Conservation (phyloP, 2,888 invertebrate genomes). For the Dilophus febrilis region DNA sequence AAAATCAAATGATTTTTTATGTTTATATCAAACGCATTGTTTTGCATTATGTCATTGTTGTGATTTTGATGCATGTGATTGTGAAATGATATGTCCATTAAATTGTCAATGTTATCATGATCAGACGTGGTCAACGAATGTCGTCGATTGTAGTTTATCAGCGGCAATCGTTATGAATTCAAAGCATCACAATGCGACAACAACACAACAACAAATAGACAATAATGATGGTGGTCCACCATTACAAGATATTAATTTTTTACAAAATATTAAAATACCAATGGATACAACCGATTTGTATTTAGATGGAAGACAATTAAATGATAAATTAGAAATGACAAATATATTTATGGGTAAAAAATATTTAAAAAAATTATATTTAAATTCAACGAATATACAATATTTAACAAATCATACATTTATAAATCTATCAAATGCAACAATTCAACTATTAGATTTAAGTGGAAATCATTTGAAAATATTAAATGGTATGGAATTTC, state of each 20-base stretch:
- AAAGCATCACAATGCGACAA: no score
- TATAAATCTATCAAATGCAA: constrained; percentile 53
- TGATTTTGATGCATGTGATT: constrained; percentile 91
- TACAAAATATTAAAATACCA: constrained; percentile 66
- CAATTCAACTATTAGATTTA: constrained; percentile 63
- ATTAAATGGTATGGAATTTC: constrained; percentile 75
- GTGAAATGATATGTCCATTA: constrained; percentile 90
- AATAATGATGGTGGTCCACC: constrained; percentile 29
- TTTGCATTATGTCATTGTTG: constrained; percentile 92
- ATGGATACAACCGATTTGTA: constrained; percentile 93
- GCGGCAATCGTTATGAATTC: no score
- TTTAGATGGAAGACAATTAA: constrained; percentile 77
- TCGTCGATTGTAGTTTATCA: constrained; percentile 78
- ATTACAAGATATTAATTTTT: constrained; percentile 33
- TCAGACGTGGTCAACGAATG: constrained; percentile 83
- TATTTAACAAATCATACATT: constrained; percentile 82
- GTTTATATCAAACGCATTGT: constrained; percentile 84
- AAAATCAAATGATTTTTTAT: constrained; percentile 76
- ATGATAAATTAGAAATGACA: constrained; percentile 50
- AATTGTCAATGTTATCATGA: constrained; percentile 92
- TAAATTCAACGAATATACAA: constrained; percentile 71
- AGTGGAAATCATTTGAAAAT: constrained; percentile 68
- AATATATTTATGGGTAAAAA: constrained; percentile 87
- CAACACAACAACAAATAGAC: no score
- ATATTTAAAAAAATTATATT: constrained; percentile 71